Evolutionary conservation across 2,797 vertebrate species (phyloP).

Genomic region (Sebastes baramenuke): DNA sequence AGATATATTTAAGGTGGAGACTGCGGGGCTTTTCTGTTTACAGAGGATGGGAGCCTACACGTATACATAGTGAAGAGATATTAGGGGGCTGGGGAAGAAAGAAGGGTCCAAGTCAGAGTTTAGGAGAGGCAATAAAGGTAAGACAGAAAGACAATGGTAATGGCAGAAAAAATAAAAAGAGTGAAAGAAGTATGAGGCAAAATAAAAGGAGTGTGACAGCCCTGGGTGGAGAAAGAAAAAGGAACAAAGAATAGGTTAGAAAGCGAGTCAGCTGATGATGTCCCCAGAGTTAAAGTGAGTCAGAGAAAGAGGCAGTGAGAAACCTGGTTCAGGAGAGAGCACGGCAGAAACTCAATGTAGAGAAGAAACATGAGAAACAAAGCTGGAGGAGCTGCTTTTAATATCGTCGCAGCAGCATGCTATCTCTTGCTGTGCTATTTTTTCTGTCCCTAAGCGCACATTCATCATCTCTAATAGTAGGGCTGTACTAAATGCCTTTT

Average conservation of each 20-base stretch:
- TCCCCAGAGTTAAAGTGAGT: slow-evolving; percentile 5
- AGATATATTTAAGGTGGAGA: slow-evolving; percentile 4
- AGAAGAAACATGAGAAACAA: not conserved
- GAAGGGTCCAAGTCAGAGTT: not conserved
- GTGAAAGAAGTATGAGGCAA: not conserved
- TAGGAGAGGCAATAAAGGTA: not conserved
- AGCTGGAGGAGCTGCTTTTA: slow-evolving; percentile 13
- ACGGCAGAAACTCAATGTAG: not conserved
- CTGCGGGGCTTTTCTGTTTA: not conserved
- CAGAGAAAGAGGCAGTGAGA: not conserved
- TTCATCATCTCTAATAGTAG: too few species aligned
- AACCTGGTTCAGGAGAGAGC: not conserved
- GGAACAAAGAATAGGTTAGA: not conserved
- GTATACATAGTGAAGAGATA: not conserved
- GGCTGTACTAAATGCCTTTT: too few species aligned
- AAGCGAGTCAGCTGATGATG: slow-evolving; percentile 3
- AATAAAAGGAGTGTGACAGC: not conserved
- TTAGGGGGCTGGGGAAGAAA: not conserved
- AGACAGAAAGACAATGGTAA: not conserved
- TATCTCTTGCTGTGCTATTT: not conserved
- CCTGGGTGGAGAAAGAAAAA: not conserved
- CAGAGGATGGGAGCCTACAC: not conserved
- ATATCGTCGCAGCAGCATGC: not conserved
- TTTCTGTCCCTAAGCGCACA: not conserved
- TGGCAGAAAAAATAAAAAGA: not conserved